Evolutionary conservation across 2,888 invertebrate genomes (phyloP).

Genomic region (Apamea crenata): DNA sequence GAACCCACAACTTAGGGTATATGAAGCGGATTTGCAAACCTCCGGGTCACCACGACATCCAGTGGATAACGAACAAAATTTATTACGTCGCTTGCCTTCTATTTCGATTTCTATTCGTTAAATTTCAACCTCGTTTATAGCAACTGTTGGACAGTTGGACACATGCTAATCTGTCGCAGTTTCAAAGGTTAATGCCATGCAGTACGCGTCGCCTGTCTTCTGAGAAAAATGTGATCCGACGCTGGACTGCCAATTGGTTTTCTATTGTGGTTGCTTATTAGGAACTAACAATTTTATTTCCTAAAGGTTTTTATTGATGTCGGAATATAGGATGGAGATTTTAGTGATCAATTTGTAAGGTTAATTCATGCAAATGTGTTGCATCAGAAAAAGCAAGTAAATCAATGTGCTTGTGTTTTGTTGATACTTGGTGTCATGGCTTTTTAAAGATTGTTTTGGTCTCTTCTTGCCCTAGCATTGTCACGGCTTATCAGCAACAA

Average conservation of each 20-base stretch:
- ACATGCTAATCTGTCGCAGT: conserved; percentile 52
- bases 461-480: background rate
- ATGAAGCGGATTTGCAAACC: conserved; percentile 38
- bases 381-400: background rate
- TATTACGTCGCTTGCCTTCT: conserved; percentile 38
- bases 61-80: conserved; percentile 60
- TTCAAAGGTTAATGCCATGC: conserved; percentile 62
- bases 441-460: background rate
- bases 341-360: background rate
- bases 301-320: conserved; percentile 15
- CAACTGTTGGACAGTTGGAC: conserved; percentile 43
- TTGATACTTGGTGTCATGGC: background rate
- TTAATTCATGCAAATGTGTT: background rate
- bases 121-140: conserved; percentile 49
- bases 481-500: background rate
- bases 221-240: conserved; percentile 58
- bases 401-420: background rate
- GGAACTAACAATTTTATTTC: conserved; percentile 8
- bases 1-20: conserved; percentile 1
- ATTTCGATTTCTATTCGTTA: conserved; percentile 44
- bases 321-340: background rate
- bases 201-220: conserved; percentile 49
- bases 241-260: conserved; percentile 55
- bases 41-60: conserved; percentile 42
- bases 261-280: conserved; percentile 46